phyloP scores from a whole-genome alignment of 2,113 vertebrate genomes.

The Eretmochelys imbricata region DNA sequence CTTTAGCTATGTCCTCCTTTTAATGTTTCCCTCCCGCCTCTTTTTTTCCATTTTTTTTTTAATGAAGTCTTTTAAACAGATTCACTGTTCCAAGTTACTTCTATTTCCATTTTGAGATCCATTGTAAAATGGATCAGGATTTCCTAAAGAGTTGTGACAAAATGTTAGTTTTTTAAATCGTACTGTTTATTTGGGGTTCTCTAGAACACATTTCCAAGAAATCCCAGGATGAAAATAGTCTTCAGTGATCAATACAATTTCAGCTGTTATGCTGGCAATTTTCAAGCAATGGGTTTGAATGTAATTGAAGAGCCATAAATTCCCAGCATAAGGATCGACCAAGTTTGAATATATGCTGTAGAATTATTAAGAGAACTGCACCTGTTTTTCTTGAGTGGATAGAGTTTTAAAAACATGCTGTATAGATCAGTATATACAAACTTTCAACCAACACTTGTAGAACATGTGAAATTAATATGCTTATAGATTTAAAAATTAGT shows the following conservation, averaged over 20 bases:
- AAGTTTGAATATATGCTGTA: background rate
- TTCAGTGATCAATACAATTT: constrained; percentile 37
- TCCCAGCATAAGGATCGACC: background rate
- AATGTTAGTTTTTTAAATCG: background rate
- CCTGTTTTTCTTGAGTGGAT: background rate
- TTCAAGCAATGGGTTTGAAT: constrained; percentile 18
- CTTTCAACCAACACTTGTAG: constrained; percentile 7
- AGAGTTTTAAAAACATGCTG: background rate
- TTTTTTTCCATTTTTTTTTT: background rate
- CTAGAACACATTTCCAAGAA: constrained; percentile 1
- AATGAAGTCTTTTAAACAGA: background rate
- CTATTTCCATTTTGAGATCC: background rate
- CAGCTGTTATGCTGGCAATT: constrained; percentile 30
- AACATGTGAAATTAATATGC: background rate
- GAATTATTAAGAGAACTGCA: background rate
- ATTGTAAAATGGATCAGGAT: background rate
- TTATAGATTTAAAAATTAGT: background rate
- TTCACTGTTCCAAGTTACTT: too few relatives aligned
- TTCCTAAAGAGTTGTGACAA: background rate
- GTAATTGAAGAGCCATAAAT: constrained; percentile 22
- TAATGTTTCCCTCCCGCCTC: background rate
- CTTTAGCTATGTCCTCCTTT: background rate
- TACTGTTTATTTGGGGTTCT: background rate
- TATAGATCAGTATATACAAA: background rate
- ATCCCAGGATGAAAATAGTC: constrained; percentile 37